phyloP scores from a whole-genome alignment of 2,113 vertebrate genomes.

The Anhinga anhinga region DNA sequence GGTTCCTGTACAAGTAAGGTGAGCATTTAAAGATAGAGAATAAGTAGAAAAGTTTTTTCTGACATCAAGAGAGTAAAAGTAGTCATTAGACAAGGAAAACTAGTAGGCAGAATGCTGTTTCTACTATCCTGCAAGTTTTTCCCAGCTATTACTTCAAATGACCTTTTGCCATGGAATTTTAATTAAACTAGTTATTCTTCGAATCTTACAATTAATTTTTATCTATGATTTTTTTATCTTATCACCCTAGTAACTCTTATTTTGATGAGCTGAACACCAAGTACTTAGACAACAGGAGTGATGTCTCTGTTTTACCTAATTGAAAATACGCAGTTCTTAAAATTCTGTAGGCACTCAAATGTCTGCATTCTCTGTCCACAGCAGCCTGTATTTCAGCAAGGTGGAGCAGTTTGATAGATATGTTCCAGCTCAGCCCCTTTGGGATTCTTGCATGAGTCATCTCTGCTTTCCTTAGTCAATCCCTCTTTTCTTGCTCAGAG shows the following conservation, averaged over 20 bases:
- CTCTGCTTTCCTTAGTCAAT: background rate
- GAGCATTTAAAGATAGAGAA: background rate
- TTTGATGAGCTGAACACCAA: background rate
- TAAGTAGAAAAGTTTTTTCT: background rate
- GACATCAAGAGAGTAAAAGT: background rate
- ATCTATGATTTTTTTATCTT: background rate
- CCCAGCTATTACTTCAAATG: background rate
- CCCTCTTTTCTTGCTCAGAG: background rate
- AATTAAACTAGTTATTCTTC: background rate
- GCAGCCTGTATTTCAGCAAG: background rate
- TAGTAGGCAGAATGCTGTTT: background rate
- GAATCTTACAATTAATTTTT: background rate
- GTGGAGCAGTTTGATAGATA: background rate
- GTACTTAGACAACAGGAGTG: background rate
- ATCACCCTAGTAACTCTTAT: background rate
- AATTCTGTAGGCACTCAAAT: background rate
- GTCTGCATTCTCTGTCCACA: background rate
- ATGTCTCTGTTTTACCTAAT: background rate
- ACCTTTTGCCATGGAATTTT: background rate
- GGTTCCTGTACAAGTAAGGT: background rate
- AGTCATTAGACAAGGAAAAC: background rate
- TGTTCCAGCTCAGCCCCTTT: background rate
- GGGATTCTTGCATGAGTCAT: background rate
- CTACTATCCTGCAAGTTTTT: background rate
- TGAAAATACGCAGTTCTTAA: background rate